Evolutionary conservation across 1,140 invertebrate species (phyloP).

Genomic region (Bombus sylvicola): DNA sequence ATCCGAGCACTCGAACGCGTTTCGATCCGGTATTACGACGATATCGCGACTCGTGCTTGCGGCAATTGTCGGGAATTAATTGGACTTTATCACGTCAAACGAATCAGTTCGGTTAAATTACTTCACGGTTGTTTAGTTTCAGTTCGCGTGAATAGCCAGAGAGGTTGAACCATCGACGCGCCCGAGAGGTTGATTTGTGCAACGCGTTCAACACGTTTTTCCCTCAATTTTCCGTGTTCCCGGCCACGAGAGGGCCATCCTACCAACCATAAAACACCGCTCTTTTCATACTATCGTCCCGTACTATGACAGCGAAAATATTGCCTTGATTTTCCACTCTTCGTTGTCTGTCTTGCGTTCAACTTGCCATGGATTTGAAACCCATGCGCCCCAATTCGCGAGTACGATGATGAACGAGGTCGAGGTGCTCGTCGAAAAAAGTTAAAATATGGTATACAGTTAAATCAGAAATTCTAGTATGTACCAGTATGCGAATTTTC

Average conservation of each 20-base stretch:
- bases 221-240: slow-evolving; percentile 27
- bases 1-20: slow-evolving; percentile 14
- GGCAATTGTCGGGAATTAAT: slow-evolving; percentile 62
- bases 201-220: slow-evolving; percentile 32
- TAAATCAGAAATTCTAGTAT: neutral
- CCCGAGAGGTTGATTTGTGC: slow-evolving; percentile 13
- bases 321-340: slow-evolving; percentile 25
- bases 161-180: slow-evolving; percentile 47
- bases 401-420: neutral
- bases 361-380: neutral
- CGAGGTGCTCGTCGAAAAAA: too few species aligned
- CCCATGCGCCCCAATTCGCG: neutral
- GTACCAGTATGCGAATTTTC: neutral
- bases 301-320: slow-evolving; percentile 18
- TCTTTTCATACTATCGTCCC: slow-evolving; percentile 13
- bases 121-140: slow-evolving; percentile 67
- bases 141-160: slow-evolving; percentile 61
- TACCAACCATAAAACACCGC: slow-evolving; percentile 26
- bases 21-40: slow-evolving; percentile 52
- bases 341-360: neutral
- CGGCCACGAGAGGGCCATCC: neutral
- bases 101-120: slow-evolving; percentile 64
- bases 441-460: neutral
- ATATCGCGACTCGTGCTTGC: slow-evolving; percentile 40
- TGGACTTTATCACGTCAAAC: slow-evolving; percentile 70